These are phyloP conservation scores for Tursiops truncatus DNA, from an alignment of 2,113 vertebrate genomes.

Conservation along the genomic window DNA sequence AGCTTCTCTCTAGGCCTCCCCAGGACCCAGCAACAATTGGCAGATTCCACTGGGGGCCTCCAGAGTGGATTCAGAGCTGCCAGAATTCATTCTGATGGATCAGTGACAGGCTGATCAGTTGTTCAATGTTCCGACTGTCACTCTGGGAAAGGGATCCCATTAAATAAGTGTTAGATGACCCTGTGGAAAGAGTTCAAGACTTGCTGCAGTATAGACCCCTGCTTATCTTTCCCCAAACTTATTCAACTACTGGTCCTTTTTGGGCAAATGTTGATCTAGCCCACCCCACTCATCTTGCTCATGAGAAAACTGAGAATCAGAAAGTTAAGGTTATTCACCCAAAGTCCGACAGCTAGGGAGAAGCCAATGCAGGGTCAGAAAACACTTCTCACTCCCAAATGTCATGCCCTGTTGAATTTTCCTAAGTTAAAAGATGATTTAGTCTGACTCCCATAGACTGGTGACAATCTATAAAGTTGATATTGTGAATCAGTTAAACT, in stretches of 20 bases:
- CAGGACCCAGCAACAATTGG: neutral
- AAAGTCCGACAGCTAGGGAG: neutral
- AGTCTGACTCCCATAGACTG: neutral
- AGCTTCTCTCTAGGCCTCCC: neutral
- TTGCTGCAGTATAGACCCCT: neutral
- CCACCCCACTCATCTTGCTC: neutral
- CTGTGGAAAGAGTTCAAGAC: neutral
- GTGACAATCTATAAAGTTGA: neutral
- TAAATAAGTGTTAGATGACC: neutral
- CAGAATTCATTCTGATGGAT: neutral
- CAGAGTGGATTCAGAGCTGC: neutral
- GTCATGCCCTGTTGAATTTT: neutral
- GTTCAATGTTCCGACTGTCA: neutral
- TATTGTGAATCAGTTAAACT: neutral
- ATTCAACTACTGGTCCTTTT: neutral
- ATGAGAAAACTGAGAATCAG: neutral
- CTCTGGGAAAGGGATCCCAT: neutral
- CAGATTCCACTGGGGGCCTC: too few relatives aligned
- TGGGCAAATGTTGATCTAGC: neutral
- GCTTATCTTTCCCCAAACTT: neutral
- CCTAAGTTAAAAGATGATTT: neutral
- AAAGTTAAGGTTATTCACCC: neutral
- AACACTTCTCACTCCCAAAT: neutral
- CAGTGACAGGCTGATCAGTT: neutral
- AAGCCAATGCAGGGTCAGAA: neutral